Conservation (phyloP, 2,797 vertebrate species). For the Neosalanx taihuensis region DNA sequence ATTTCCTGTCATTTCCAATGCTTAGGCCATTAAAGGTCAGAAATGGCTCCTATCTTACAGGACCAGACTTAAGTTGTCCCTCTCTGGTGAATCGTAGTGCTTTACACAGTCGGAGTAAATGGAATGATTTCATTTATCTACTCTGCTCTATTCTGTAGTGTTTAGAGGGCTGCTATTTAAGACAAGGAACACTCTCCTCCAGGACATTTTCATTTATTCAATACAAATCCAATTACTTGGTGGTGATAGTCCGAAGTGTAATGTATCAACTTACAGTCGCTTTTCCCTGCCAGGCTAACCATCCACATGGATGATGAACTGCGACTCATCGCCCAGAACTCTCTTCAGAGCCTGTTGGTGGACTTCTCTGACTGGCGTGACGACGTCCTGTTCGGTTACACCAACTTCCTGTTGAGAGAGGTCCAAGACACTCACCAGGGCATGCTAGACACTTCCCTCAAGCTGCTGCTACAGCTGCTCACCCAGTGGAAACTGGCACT, state of each 20-base stretch:
- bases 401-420: constrained; percentile 91
- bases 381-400: constrained; percentile 93
- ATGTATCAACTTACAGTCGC: not conserved
- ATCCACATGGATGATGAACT: constrained; percentile 99
- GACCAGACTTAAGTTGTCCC: constrained; percentile 1
- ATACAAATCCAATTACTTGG: not conserved
- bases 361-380: constrained; percentile 97
- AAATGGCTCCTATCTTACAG: constrained; percentile 3
- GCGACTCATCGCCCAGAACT: constrained; percentile 94
- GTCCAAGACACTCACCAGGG: constrained; percentile 91
- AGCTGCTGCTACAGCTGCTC: constrained; percentile 91
- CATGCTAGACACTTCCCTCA: constrained; percentile 90
- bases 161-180: not conserved
- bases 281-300: constrained; percentile 77
- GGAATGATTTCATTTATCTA: not conserved
- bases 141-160: not conserved
- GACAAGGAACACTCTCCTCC: not conserved
- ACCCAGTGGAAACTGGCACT: constrained; percentile 93
- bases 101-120: not conserved
- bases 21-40: constrained; percentile 29
- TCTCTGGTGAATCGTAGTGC: constrained; percentile 1
- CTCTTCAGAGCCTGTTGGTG: constrained; percentile 91
- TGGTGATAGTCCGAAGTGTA: not conserved
- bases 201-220: not conserved
- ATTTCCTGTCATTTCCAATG: constrained; percentile 23